Conservation (phyloP, 2,888 invertebrate genomes). For the Tenthredo scrophulariae region DNA sequence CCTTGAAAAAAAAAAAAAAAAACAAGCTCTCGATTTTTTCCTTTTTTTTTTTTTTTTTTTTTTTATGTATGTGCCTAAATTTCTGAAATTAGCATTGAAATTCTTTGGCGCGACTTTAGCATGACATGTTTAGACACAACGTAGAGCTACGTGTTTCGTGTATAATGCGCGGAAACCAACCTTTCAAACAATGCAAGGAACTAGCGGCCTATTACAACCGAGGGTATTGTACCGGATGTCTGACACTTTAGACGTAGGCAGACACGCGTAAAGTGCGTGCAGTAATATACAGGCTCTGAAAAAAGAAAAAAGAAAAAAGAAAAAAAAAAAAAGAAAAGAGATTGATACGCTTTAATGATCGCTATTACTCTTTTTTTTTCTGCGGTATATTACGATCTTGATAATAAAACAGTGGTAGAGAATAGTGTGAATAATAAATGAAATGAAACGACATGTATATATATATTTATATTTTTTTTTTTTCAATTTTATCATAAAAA, state of each 20-base stretch:
- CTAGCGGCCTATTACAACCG: slow-evolving; percentile 73
- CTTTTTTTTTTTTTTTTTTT: neutral
- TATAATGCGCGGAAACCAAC: slow-evolving; percentile 63
- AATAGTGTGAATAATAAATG: neutral
- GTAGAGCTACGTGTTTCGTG: slow-evolving; percentile 1
- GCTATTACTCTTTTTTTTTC: neutral
- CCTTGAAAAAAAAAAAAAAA: neutral
- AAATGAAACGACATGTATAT: neutral
- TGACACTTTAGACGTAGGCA: slow-evolving; percentile 66
- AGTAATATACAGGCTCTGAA: slow-evolving; percentile 28
- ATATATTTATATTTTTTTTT: neutral
- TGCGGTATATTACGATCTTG: neutral
- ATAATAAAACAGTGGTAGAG: neutral
- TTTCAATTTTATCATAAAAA: neutral
- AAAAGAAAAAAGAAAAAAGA: neutral
- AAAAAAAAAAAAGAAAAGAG: neutral
- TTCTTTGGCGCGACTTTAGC: slow-evolving; percentile 6
- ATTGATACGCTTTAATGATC: slow-evolving; percentile 18
- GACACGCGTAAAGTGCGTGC: slow-evolving; percentile 58
- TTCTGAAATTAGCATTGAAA: slow-evolving; percentile 13
- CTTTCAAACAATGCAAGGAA: slow-evolving; percentile 74
- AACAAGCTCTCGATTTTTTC: neutral
- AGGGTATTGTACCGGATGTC: slow-evolving; percentile 77
- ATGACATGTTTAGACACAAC: slow-evolving; percentile 18
- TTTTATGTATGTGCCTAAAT: neutral